These are phyloP conservation scores for Drosophila fuyamai DNA, from an alignment of 1,140 invertebrate genomes.

Conservation along the genomic window DNA sequence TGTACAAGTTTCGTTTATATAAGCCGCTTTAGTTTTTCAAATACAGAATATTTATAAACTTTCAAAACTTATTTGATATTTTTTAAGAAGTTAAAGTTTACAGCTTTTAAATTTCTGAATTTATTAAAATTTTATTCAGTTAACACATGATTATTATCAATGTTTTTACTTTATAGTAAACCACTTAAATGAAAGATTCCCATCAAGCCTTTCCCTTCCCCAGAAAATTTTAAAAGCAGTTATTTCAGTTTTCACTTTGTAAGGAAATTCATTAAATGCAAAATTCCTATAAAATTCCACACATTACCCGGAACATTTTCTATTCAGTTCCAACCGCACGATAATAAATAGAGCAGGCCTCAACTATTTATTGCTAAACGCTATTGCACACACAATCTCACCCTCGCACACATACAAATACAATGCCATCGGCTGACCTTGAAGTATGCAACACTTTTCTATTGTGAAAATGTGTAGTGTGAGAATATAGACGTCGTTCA, in stretches of 20 bases:
- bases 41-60: background rate
- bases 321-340: slow-evolving; percentile 26
- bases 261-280: background rate
- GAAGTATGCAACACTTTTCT: slow-evolving; percentile 77
- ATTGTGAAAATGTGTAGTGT: slow-evolving; percentile 24
- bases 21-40: slow-evolving; percentile 1
- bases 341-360: slow-evolving; percentile 42
- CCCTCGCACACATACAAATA: slow-evolving; percentile 1
- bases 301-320: slow-evolving; percentile 16
- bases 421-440: slow-evolving; percentile 59
- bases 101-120: background rate
- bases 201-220: background rate
- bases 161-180: background rate
- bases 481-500: slow-evolving; percentile 16
- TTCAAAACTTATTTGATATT: no score
- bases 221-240: background rate
- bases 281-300: slow-evolving; percentile 20
- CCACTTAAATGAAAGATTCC: background rate
- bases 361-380: slow-evolving; percentile 30
- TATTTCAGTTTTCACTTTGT: background rate
- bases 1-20: slow-evolving; percentile 17
- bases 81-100: no score
- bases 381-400: slow-evolving; percentile 8
- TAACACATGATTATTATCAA: no score
- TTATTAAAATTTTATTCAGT: no score